Evolutionary conservation across 1,140 invertebrate species (phyloP).

Genomic region (Ditylenchus dipsaci): DNA sequence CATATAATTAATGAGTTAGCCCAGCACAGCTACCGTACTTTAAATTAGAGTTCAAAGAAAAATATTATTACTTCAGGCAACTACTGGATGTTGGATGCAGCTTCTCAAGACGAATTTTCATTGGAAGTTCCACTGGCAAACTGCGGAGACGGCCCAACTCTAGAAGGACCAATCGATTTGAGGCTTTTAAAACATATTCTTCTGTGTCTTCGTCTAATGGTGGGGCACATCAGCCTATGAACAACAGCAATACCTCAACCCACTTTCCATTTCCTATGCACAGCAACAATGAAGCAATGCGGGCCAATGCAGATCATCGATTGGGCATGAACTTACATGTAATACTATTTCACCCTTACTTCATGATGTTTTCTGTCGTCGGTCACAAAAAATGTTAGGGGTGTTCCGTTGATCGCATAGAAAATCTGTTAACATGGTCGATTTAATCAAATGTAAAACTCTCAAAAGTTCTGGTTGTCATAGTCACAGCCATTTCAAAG

Average conservation of each 20-base stretch:
- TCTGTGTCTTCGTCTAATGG: not conserved
- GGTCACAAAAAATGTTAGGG: not conserved
- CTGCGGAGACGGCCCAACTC: constrained; percentile 18
- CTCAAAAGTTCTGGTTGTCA: too few relatives aligned
- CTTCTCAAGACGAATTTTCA: constrained; percentile 38
- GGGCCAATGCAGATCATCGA: not conserved
- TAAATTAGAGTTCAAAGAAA: not conserved
- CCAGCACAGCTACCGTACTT: not conserved
- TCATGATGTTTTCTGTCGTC: too few relatives aligned
- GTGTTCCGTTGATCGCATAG: too few relatives aligned
- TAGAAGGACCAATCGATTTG: not conserved
- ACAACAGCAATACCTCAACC: not conserved
- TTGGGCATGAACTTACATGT: not conserved
- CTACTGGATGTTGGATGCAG: constrained; percentile 39
- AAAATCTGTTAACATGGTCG: too few relatives aligned
- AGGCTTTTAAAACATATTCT: not conserved
- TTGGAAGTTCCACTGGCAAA: constrained; percentile 35
- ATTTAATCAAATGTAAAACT: too few relatives aligned
- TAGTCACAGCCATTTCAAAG: too few relatives aligned
- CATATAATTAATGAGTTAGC: too few relatives aligned
- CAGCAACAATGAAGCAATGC: not conserved
- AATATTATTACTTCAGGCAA: constrained; percentile 21
- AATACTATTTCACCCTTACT: too few relatives aligned
- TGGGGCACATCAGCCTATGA: not conserved
- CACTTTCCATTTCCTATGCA: too few relatives aligned